Base-by-base conservation (phyloP, 2,888 invertebrate species). In the Plusia festucae region DNA sequence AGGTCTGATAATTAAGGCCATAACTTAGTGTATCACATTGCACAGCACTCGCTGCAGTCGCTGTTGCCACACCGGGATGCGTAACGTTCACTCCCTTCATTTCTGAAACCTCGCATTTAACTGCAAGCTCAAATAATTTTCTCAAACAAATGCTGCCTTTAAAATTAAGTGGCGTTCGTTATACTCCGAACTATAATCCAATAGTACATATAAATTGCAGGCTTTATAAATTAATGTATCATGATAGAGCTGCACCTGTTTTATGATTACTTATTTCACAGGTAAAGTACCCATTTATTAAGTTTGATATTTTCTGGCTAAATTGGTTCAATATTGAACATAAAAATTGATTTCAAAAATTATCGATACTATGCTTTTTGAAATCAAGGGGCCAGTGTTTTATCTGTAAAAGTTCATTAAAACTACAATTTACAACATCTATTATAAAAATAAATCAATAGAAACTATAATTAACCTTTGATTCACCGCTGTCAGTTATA, bases 1-100 rank as follows among this genome's bases (percentile, higher is more conserved):
- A 64, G 20, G 72, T 82, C 70, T 65, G 56, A 75, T 79, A 84
- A 88, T 88, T 87, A 88, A 87, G 88, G 84, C 78, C 86, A 79
- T 77, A 83, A 81, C 67, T 79, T 73, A 69, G 68, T 76, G 69
- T 74, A 85, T 84, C 81, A 85, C 84, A 85, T 83, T 84, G 83
- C 85, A 85, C 79, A 80, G 82, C 69, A 62, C 83, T 85, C 70
- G 79, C 74, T 78, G 66, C 78, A 79, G 82, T 82, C 77, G 68
- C 70, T 70, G 54, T 89, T 88, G 79, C 88, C 81, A 80, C 85
- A 85, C 75, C 69, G 59, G 70, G 57, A 73, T 68, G 53, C 53
- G 18, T 60, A 67, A 54, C 79, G 77, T 81, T 81, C 79, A 53
- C 27, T 75, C 65, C 70, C 72, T 66, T 65, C 71, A 59, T 75